Conservation (phyloP, 2,888 invertebrate species). For the Calliopum simillimum region DNA sequence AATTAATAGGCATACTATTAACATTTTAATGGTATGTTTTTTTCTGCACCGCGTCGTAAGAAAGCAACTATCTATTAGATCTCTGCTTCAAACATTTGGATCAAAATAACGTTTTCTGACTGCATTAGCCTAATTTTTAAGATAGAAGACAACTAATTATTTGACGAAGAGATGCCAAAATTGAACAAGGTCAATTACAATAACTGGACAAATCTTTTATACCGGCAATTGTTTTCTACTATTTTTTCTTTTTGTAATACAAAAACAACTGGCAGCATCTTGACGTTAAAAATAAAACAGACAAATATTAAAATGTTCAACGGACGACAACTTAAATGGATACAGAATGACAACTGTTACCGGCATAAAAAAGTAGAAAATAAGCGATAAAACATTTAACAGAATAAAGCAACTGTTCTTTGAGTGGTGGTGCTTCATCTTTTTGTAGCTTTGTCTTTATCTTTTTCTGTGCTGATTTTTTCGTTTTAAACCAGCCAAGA, state of each 20-base stretch:
- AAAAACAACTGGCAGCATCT: not conserved
- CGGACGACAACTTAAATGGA: constrained; percentile 21
- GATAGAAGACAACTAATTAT: not conserved
- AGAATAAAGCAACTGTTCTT: constrained; percentile 16
- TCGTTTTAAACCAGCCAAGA: not conserved
- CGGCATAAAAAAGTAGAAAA: not conserved
- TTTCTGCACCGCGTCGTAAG: no score
- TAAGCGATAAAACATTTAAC: no score
- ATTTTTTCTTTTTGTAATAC: not conserved
- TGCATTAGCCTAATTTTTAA: not conserved
- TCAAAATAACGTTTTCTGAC: constrained; percentile 1
- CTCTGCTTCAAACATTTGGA: no score
- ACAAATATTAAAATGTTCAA: constrained; percentile 11
- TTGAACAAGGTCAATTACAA: constrained; percentile 25
- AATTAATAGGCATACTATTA: no score
- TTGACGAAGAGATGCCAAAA: not conserved
- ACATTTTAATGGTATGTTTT: no score
- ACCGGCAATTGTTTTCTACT: not conserved
- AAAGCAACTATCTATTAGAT: no score
- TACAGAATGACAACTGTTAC: constrained; percentile 13
- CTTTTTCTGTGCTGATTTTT: not conserved
- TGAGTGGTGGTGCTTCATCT: not conserved
- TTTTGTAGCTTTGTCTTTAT: not conserved
- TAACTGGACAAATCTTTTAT: no score
- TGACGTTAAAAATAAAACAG: not conserved